Evolutionary conservation across 2,888 invertebrate genomes (phyloP), one percentile per base, ranked within the genome.

Genomic region (Hermodice carunculata): DNA sequence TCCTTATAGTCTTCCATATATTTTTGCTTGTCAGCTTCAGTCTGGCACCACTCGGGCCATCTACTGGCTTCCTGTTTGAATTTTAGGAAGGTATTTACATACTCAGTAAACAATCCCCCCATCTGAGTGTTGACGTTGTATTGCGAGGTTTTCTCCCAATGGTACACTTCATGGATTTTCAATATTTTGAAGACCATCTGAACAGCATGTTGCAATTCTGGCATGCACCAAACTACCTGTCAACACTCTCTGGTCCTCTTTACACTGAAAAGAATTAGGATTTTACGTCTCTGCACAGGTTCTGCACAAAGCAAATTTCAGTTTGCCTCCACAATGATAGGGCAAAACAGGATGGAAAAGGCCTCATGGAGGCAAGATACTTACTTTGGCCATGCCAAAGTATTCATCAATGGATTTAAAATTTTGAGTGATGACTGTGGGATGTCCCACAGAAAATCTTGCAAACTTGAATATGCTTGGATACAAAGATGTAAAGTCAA

Each of bases 301-400:
- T 6, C 76, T 67, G 71, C 85, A 85, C 3, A 86, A 64, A 1
- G 75, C 65, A 70, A 85, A 86, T 67, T 81, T 74, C n/a, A 85
- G 60, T 64, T 78, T 77, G 0, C 70, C 69, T 52, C 78, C 72
- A 48, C 77, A 73, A 59, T 71, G 69, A 2, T 67, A 56, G 0
- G 83, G 82, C 11, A 83, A 61, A 0, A 83, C 80, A 0, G 80
- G 81, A 51, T 78, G 77, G 56, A 71, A 83, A 11, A 82, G 61
- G 5, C 68, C 54, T 37, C 65, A 48, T 1, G 77, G 79, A 17
- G 79, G 76, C 22, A 78, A 19, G 4, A 80, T 60, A 53, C 63
- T 71, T 57, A 76, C 77, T 43, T 78, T 70, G 4, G 76, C 57
- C 1, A 79, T 19, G 1, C 79, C 81, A 53, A 72, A 67, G 51